phyloP scores from a whole-genome alignment of 2,113 vertebrate species.

The Todiramphus chloris region DNA sequence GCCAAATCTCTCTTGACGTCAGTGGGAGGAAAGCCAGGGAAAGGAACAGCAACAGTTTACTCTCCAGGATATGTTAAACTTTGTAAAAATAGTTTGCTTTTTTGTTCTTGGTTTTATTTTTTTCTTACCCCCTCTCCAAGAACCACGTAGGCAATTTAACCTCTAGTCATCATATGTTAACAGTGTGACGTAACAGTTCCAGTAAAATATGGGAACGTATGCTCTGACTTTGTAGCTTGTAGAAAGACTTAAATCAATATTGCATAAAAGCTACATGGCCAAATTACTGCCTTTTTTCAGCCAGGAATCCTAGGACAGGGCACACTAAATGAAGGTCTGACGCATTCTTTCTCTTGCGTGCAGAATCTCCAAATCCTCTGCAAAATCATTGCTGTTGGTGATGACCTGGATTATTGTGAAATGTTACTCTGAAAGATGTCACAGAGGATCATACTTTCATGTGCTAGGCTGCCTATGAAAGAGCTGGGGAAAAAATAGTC shows the following conservation, averaged over 20 bases:
- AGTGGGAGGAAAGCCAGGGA: neutral
- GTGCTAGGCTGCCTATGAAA: neutral
- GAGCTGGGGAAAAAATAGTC: neutral
- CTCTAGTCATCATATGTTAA: neutral
- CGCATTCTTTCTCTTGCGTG: neutral
- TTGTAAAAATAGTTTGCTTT: neutral
- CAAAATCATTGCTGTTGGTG: neutral
- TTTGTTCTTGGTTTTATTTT: neutral
- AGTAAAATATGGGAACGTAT: neutral
- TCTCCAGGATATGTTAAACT: neutral
- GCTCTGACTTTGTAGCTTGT: neutral
- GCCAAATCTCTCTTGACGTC: neutral
- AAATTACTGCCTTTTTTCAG: neutral
- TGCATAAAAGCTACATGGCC: neutral
- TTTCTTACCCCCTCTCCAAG: neutral
- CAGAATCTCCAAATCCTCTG: neutral
- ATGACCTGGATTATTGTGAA: conserved; percentile 31
- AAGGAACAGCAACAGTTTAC: neutral
- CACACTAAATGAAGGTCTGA: neutral
- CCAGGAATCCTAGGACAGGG: neutral
- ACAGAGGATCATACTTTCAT: neutral
- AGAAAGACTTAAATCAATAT: neutral
- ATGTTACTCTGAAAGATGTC: neutral
- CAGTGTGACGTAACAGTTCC: neutral
- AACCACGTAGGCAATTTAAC: neutral